Evolutionary conservation across 2,888 invertebrate genomes (phyloP).

Genomic region (Salticus scenicus): DNA sequence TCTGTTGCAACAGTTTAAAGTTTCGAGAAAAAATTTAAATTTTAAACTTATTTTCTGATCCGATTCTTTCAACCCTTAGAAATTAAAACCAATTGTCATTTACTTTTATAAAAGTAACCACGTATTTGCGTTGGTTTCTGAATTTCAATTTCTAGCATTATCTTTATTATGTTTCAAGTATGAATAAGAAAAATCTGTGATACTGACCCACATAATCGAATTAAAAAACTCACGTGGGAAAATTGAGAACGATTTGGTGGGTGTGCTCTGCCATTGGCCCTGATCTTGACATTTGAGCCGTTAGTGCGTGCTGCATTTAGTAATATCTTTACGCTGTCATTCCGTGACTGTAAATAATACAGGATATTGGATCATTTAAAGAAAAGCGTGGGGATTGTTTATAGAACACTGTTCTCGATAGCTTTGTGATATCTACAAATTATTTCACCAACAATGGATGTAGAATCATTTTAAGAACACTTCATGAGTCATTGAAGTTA

Average conservation of each 20-base stretch:
- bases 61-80: too few relatives aligned
- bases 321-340: background rate
- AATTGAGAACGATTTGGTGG: background rate
- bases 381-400: background rate
- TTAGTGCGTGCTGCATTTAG: background rate
- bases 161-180: background rate
- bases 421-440: background rate
- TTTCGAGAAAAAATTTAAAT: too few relatives aligned
- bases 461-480: background rate
- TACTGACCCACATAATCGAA: background rate
- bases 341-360: constrained; percentile 1
- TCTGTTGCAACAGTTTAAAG: too few relatives aligned
- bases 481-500: background rate
- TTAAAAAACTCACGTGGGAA: background rate
- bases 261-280: background rate
- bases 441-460: background rate
- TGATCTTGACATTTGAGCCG: background rate
- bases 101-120: too few relatives aligned
- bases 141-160: background rate
- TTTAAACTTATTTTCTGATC: too few relatives aligned
- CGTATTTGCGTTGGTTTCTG: too few relatives aligned
- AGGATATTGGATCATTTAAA: background rate
- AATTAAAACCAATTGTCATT: too few relatives aligned
- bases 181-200: background rate
- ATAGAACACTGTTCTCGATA: background rate